Evolutionary conservation across 2,797 vertebrate species (phyloP), one percentile per base, ranked within the genome.

Genomic region (Erpetoichthys calabaricus): DNA sequence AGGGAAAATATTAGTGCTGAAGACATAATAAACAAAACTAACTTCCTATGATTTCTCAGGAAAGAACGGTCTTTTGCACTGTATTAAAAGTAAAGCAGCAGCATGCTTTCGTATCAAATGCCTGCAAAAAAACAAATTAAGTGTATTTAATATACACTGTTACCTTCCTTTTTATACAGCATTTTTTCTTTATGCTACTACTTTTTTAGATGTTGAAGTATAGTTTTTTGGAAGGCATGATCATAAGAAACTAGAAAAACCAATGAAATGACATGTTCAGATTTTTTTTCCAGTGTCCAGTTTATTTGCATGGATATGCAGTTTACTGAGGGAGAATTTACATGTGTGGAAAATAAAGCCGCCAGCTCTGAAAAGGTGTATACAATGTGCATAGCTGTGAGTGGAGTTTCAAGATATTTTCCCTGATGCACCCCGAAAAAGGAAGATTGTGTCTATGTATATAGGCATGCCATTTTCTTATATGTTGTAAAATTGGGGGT

Each of bases 11-110:
- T 25, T 25, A 49, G 47, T 68, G 63, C 76, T 62, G 55, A 45
- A 10, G 64, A 47, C 64, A 6, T 49, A 62, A 58, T 65, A 58
- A 64, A 53, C 64, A 54, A 65, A 70, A 74, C 69, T 64, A 58
- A 67, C 73, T 70, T 57, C 61, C 60, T 63, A 68, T 68, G 62
- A 80, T 75, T 80, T 83, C 83, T 85, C 83, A 85, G 85, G 82
- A 86, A 84, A 76, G 60, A 75, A 57, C 65, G 67, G 70, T 70
- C 63, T 83, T 79, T 80, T 82, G 80, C 81, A 83, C 77, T 81
- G 81, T 81, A 79, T 72, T 70, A 66, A 80, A 75, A 75, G 74
- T 51, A 57, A 70, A 71, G 64, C 73, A 72, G 73, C 62, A 70
- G 77, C 80, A 82, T 75, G 79, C 71, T 72, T 60, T 67, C 54